These are phyloP conservation scores for Tricholauxania praeusta DNA, from an alignment of 2,888 invertebrate genomes.

Conservation along the genomic window DNA sequence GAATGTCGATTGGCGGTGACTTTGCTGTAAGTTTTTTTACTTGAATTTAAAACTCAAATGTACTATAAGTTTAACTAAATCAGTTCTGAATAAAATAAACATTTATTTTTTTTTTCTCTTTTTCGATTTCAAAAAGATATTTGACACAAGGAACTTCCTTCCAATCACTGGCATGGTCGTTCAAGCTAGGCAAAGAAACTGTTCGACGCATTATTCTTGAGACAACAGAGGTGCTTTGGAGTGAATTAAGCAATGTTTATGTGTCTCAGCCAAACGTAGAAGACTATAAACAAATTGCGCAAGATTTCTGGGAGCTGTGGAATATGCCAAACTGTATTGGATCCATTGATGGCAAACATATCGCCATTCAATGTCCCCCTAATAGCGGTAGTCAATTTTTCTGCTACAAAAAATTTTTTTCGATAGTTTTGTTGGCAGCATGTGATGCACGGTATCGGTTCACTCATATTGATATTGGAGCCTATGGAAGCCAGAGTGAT, in stretches of 20 bases:
- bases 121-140: no score
- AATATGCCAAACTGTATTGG: constrained; percentile 28
- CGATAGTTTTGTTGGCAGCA: constrained; percentile 38
- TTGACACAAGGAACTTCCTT: no score
- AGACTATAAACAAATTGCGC: constrained; percentile 7
- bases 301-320: constrained; percentile 24
- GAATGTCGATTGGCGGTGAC: constrained; percentile 36
- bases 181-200: no score
- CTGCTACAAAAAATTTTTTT: constrained; percentile 17
- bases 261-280: constrained; percentile 25
- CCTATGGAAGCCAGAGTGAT: constrained; percentile 40
- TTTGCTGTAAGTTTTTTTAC: constrained; percentile 33
- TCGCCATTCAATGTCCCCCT: constrained; percentile 37
- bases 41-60: not conserved
- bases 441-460: constrained; percentile 42
- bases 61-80: constrained; percentile 4
- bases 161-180: no score
- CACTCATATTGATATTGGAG: no score
- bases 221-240: constrained; percentile 32
- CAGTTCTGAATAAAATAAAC: no score
- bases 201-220: no score
- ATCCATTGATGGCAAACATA: constrained; percentile 30
- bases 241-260: constrained; percentile 22
- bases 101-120: no score
- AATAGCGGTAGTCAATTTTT: constrained; percentile 38